Evolutionary conservation across 2,888 invertebrate species (phyloP), one percentile per base, ranked within the genome.

Genomic region (Plagiodera versicolora): DNA sequence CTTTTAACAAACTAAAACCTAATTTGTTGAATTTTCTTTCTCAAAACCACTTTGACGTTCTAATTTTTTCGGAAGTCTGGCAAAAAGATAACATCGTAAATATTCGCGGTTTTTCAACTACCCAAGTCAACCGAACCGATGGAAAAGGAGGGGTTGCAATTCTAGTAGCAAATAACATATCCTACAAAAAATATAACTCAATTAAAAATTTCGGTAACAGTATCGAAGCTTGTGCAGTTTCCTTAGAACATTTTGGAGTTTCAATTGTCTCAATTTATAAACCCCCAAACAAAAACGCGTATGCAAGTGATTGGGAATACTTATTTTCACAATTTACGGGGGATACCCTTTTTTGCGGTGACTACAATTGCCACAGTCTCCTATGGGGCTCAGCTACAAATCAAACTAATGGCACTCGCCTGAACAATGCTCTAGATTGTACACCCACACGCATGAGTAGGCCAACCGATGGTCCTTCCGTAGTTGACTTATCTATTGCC

Each of bases 61-160:
- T 54, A 18, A 20, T 54, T 19, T 24, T 54, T n/a, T 54, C 44
- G 14, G 46, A 46, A 46, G 46, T 44, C 30, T 55, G 55, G 46
- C 46, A 55, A 55, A 55, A 55, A 55, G 10, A 45, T 3, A 16
- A 39, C n/a, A 14, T 8, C 17, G 17, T 55, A 17, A 55, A 46
- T 55, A 24, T 55, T 44, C 39, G 16, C 11, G 16, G 46, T 14
- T 45, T 46, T 16, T 44, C 39, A 16, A 28, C 46, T 14, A 55
- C 24, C 44, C 16, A 50, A 20, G 39, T 16, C 32, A 48, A 30
- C 20, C 32, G 57, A 24, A 11, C 47, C 16, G 57, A 57, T 57
- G 44, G 50, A 16, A 32, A 57, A 44, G 57, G 50, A 44, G 57
- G 50, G 44, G 57, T 57, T 20, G 57, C 57, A 24, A 57, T 50